Evolutionary conservation across 2,113 vertebrate genomes (phyloP).

Genomic region (Rhagologus leucostigma): DNA sequence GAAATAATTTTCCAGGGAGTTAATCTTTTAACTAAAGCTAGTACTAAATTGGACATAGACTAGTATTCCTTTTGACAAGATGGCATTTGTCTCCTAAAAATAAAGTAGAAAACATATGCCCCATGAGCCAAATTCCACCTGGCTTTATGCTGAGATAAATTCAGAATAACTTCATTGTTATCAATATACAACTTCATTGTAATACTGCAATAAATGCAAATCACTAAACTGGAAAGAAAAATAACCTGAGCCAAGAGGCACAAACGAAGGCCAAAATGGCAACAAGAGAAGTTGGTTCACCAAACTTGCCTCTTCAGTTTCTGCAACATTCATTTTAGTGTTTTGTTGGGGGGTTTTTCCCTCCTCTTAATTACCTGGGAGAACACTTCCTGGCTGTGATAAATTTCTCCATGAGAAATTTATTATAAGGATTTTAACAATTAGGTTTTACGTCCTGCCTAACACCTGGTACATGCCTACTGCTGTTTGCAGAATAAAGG

Average conservation of each 20-base stretch:
- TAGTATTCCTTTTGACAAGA: constrained; percentile 10
- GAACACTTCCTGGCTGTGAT: not conserved
- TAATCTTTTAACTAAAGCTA: constrained; percentile 24
- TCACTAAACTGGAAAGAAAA: not conserved
- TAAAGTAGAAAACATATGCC: not conserved
- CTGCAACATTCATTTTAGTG: not conserved
- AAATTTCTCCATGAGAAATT: not conserved
- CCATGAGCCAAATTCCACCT: not conserved
- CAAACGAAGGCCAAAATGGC: not conserved
- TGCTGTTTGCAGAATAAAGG: not conserved
- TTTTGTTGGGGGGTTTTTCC: not conserved
- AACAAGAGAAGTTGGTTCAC: not conserved
- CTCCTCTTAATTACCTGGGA: not conserved
- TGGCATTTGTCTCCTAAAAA: constrained; percentile 19
- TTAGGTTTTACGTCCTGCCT: not conserved
- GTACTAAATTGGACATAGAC: not conserved
- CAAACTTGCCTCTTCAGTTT: not conserved
- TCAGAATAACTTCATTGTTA: not conserved
- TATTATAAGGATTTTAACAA: constrained; percentile 7
- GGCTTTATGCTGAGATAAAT: not conserved
- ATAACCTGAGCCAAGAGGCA: not conserved
- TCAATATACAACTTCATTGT: not conserved
- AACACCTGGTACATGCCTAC: not conserved
- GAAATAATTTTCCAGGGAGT: constrained; percentile 27
- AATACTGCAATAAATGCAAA: not conserved